Conservation (phyloP, 1,140 invertebrate genomes). For the Drosophila quadrilineata region DNA sequence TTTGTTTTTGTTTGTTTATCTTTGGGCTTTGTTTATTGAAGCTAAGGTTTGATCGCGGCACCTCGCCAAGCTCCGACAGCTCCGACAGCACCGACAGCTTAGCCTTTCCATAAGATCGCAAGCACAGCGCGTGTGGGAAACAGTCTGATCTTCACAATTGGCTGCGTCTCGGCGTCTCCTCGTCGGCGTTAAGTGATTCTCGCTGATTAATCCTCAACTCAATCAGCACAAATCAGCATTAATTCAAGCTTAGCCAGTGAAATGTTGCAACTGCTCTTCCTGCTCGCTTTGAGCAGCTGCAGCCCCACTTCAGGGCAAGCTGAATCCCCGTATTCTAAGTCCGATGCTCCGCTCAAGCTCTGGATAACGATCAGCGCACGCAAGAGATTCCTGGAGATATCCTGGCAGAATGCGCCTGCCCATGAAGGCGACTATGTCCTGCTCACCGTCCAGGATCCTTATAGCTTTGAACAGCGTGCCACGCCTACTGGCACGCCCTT, state of each 20-base stretch:
- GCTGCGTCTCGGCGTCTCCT: constrained; percentile 11
- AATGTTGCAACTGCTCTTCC: constrained; percentile 30
- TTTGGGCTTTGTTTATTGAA: too few relatives aligned
- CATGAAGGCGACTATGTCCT: constrained; percentile 53
- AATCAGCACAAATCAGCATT: constrained; percentile 53
- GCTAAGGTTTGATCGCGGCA: too few relatives aligned
- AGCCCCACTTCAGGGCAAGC: neutral
- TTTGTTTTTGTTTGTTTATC: constrained; percentile 8
- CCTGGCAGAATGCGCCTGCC: constrained; percentile 70
- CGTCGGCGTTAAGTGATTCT: constrained; percentile 20
- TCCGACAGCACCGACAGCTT: too few relatives aligned
- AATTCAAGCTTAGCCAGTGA: constrained; percentile 45
- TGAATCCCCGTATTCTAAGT: too few relatives aligned
- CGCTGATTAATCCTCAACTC: constrained; percentile 54
- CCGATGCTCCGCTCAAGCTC: constrained; percentile 31
- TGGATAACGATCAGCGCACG: constrained; percentile 77
- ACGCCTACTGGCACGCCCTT: constrained; percentile 45
- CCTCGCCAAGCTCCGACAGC: neutral
- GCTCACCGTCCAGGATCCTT: constrained; percentile 54
- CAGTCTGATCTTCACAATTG: constrained; percentile 34
- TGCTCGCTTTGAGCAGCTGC: constrained; percentile 22
- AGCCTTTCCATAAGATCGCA: constrained; percentile 23
- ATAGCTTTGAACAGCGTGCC: constrained; percentile 49
- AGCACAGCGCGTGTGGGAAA: neutral
- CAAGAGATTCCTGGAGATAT: constrained; percentile 68